Conservation (phyloP, 1,140 invertebrate species). For the Pseudoatta argentina region DNA sequence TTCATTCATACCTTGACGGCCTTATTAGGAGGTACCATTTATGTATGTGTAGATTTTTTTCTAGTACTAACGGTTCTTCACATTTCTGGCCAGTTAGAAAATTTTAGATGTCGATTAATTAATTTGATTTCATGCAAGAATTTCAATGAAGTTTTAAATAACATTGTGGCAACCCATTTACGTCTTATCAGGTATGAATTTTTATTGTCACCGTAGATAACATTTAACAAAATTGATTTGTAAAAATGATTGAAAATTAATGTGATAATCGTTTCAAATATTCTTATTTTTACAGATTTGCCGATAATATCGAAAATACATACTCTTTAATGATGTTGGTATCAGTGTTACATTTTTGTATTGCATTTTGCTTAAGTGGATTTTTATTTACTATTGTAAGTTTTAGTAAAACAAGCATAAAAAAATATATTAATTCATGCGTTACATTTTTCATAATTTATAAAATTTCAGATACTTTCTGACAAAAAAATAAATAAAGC, state of each 20-base stretch:
- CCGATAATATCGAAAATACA: background rate
- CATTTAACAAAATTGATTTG: background rate
- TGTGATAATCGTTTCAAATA: background rate
- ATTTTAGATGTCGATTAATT: background rate
- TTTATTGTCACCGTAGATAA: background rate
- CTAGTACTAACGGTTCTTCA: slow-evolving; percentile 19
- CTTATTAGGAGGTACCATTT: background rate
- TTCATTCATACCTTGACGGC: background rate
- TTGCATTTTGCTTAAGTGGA: background rate
- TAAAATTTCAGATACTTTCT: background rate
- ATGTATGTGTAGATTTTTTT: slow-evolving; percentile 11
- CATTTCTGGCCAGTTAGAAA: slow-evolving; percentile 45
- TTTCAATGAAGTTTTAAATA: background rate
- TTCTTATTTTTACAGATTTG: background rate
- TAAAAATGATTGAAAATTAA: background rate
- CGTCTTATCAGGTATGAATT: slow-evolving; percentile 29
- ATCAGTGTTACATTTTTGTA: background rate
- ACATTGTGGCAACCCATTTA: background rate
- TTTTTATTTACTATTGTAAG: background rate
- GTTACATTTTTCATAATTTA: background rate
- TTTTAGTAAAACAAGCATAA: background rate
- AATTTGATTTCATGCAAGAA: background rate
- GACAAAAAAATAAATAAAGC: background rate
- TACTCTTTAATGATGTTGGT: background rate
- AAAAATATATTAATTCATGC: background rate